These are phyloP conservation scores for Scomberomorus guttatus DNA, from an alignment of 2,797 vertebrate species.

Conservation along the genomic window DNA sequence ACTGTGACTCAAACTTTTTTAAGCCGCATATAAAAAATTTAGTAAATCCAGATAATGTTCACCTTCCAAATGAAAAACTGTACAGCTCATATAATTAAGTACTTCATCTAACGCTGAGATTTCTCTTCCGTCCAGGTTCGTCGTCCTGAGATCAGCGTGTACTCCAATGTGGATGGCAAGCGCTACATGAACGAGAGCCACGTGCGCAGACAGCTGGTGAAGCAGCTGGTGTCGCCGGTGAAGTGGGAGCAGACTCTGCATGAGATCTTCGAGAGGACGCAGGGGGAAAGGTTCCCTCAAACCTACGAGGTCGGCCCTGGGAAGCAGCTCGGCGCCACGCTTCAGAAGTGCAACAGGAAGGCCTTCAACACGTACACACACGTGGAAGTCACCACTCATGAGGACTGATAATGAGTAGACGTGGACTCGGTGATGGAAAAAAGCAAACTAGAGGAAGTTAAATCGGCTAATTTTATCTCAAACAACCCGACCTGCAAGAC, in stretches of 20 bases:
- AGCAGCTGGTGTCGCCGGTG: constrained; percentile 93
- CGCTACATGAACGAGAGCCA: constrained; percentile 88
- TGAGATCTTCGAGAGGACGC: constrained; percentile 88
- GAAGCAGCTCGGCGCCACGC: constrained; percentile 89
- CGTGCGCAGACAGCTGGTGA: constrained; percentile 86
- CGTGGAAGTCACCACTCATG: constrained; percentile 76
- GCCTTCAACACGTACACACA: constrained; percentile 88
- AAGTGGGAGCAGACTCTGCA: constrained; percentile 97
- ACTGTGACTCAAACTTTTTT: not conserved
- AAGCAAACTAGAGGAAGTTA: not conserved
- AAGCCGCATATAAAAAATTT: no score
- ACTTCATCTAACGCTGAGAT: not conserved
- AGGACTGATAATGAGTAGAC: constrained; percentile 40
- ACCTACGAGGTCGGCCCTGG: constrained; percentile 95
- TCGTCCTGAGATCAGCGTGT: constrained; percentile 88
- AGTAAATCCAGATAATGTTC: no score
- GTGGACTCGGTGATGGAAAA: not conserved
- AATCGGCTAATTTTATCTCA: not conserved
- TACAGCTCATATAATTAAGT: not conserved
- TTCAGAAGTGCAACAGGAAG: constrained; percentile 92
- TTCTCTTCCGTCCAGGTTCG: constrained; percentile 72
- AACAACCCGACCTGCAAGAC: not conserved
- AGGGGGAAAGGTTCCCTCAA: constrained; percentile 88
- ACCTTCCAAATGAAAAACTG: no score
- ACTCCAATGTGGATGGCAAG: constrained; percentile 91